Conservation (phyloP, 2,797 vertebrate genomes). For the Ptychadena robeensis region DNA sequence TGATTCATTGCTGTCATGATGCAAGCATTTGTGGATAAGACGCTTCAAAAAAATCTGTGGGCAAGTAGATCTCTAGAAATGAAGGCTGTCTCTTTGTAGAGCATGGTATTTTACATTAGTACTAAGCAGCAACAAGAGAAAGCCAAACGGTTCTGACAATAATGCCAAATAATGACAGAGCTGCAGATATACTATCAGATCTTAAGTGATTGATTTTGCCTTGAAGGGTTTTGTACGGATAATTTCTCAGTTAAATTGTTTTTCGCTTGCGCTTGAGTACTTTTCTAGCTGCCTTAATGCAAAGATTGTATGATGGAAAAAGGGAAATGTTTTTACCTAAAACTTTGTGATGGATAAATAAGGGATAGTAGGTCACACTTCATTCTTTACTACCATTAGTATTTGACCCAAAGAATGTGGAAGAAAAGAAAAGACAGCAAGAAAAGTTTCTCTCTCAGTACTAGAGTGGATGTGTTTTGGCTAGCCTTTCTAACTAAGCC, state of each 20-base stretch:
- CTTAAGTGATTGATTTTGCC: conserved; percentile 23
- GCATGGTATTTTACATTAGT: neutral
- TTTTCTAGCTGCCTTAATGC: neutral
- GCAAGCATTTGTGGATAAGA: conserved; percentile 25
- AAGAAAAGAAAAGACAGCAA: neutral
- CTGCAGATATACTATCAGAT: conserved; percentile 24
- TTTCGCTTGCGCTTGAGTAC: conserved; percentile 14
- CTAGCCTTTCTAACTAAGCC: neutral
- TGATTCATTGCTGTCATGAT: conserved; percentile 22
- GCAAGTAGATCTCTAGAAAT: conserved; percentile 26
- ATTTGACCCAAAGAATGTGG: neutral
- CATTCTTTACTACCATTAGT: neutral
- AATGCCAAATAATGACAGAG: conserved; percentile 13
- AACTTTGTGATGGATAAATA: neutral
- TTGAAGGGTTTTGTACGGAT: conserved; percentile 22
- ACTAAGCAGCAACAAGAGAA: conserved; percentile 1
- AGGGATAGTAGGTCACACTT: neutral
- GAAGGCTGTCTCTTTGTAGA: neutral
- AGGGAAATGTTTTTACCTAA: conserved; percentile 13
- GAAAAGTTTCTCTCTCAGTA: neutral
- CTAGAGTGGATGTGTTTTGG: neutral
- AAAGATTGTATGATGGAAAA: conserved; percentile 1
- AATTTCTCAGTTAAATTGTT: conserved; percentile 6
- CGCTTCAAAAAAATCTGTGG: conserved; percentile 11
- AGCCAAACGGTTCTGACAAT: conserved; percentile 26